Base-by-base conservation (phyloP, 1,140 invertebrate genomes). In the Eulimnadia texana region DNA sequence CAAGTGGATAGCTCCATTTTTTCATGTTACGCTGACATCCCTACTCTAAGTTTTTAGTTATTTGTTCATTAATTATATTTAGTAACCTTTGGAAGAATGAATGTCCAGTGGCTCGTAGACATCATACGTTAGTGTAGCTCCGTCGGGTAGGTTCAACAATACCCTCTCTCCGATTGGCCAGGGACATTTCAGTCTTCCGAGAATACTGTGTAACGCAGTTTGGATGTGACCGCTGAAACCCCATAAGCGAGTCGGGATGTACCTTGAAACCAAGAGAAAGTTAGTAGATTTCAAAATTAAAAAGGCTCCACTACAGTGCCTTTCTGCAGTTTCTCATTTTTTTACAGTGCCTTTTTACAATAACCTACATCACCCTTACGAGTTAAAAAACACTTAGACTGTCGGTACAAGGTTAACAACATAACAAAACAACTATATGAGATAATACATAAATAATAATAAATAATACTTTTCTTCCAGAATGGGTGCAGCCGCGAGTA, bases 221-320 rank as follows among this genome's bases (percentile, higher is more conserved):
- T 95, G 91, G 23, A 94, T 80, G 73, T 95, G 92, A 3, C 92
- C 92, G 73, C 88, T 93, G 69, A 90, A 91, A 52, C 92, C 92
- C 91, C 91, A 95, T 67, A 95, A 70, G 62, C 87, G 75, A n/a
- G 90, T 89, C 52, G 92, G 90, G 64, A 85, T 77, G 72, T 93
- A 95, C 50, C 91, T 95, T n/a, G n/a, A n/a, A 73, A 50, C n/a
- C 82, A n/a, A n/a, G 78, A 61, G 65, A 68, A 68, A 58, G 62
- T 1, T 10, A 11, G 9, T 23, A 24, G 11, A n/a, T 22, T 51
- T 24, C 50, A 3, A 50, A n/a, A 28, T 2, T 3, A 19, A 53
- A 22, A 0, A 63, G 53, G n/a, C n/a, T n/a, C n/a, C n/a, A n/a
- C n/a, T n/a, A n/a, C n/a, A n/a, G 33, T 42, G 33, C 33, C 6